These are phyloP conservation scores for Apodemus sylvaticus DNA, from an alignment of 2,113 vertebrate genomes.

Conservation along the genomic window DNA sequence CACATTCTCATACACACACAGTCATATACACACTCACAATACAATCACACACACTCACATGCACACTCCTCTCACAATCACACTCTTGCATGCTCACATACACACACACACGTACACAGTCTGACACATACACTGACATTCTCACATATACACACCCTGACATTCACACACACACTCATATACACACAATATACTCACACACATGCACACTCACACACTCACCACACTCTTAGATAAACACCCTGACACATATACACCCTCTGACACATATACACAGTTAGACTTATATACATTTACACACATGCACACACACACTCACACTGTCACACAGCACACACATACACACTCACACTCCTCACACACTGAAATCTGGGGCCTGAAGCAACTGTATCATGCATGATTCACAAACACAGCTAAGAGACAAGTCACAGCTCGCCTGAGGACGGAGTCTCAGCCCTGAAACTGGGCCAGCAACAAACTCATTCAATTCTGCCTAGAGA, in stretches of 20 bases:
- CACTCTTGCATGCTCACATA: background rate
- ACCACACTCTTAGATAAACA: too few species aligned
- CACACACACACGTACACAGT: background rate
- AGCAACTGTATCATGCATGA: slow-evolving; percentile 55
- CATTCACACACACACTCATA: background rate
- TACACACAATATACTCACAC: too few species aligned
- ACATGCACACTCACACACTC: too few species aligned
- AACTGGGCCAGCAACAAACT: slow-evolving; percentile 62
- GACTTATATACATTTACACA: too few species aligned
- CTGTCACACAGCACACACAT: too few species aligned
- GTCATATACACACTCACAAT: too few species aligned
- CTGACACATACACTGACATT: too few species aligned
- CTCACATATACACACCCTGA: background rate
- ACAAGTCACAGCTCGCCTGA: slow-evolving; percentile 21
- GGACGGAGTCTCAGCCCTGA: slow-evolving; percentile 33
- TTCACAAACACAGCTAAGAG: slow-evolving; percentile 42
- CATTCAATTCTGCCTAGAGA: slow-evolving; percentile 59
- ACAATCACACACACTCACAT: background rate
- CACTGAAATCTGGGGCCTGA: background rate
- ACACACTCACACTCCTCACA: background rate
- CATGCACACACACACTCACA: too few species aligned
- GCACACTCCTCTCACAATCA: too few species aligned
- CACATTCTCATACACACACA: too few species aligned
- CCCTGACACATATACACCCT: too few species aligned
- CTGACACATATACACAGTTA: too few species aligned